Base-by-base conservation (phyloP, 2,888 invertebrate genomes). In the Malacosoma neustria region DNA sequence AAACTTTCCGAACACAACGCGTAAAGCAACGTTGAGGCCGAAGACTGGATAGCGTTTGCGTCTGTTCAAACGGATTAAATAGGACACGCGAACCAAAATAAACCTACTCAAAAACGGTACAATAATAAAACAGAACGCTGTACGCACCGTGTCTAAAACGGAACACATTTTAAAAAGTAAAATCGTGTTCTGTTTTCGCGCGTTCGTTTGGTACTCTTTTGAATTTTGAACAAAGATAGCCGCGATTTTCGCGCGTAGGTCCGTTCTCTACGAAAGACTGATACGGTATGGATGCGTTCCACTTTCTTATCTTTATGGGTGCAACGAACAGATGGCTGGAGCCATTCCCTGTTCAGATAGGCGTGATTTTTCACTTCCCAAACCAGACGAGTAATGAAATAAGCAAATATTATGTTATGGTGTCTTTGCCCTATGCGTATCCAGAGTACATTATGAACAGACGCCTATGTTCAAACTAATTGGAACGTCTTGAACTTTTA, bases 41-140 rank as follows among this genome's bases (percentile, higher is more conserved):
- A 62, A 80, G 75, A 85, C 84, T 84, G 84, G 80, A 79, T 71
- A 73, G 68, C 73, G 69, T 67, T 60, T 58, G 70, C 72, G 61
- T 57, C 73, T 66, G 64, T 71, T 67, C 71, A 68, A 81, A 80
- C 82, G 77, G 77, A 84, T 84, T 84, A 85, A 82, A 84, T 85
- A 82, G 84, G 84, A 81, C 84, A 84, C 79, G 63, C 68, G 85
- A 82, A 82, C 70, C 74, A 79, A 85, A 85, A 85, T 85, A 85
- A 84, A 84, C 82, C 74, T 33, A 67, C 72, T 73, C 70, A 72
- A 79, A 71, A 70, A 79, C 72, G 74, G 72, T 75, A 73, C 77
- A 76, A 76, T 68, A 75, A 79, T 22, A 22, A 22, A 22, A 9
- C 22, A 7, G 22, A 72, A 46, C 46, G 44, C 72, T 69, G 61